These are phyloP conservation scores for Triplophysa bombifrons DNA, from an alignment of 2,797 vertebrate genomes.

Conservation along the genomic window DNA sequence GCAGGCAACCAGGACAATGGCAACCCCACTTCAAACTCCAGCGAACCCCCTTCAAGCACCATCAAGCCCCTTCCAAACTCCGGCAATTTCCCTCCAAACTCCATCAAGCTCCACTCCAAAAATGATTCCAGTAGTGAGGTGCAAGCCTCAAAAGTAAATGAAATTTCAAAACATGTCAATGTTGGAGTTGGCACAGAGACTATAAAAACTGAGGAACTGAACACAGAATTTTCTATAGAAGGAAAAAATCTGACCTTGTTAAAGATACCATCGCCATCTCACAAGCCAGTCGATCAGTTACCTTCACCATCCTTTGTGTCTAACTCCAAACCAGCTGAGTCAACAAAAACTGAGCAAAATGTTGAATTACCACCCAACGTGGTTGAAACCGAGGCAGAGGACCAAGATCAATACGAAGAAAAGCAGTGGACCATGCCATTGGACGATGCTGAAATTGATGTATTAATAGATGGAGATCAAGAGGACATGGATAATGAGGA, in stretches of 20 bases:
- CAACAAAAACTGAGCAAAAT: slow-evolving; percentile 5
- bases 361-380: not conserved
- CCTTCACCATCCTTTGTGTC: slow-evolving; percentile 60
- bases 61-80: no score
- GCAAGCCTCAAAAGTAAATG: slow-evolving; percentile 21
- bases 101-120: slow-evolving; percentile 21
- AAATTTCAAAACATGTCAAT: slow-evolving; percentile 32
- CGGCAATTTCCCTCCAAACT: not conserved
- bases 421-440: slow-evolving; percentile 77
- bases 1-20: not conserved
- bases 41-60: no score
- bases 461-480: slow-evolving; percentile 58
- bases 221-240: slow-evolving; percentile 38
- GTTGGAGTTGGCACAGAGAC: slow-evolving; percentile 68
- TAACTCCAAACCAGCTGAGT: not conserved
- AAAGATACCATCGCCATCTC: slow-evolving; percentile 30
- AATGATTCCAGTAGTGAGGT: slow-evolving; percentile 41
- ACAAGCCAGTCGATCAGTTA: slow-evolving; percentile 57
- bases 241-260: slow-evolving; percentile 19
- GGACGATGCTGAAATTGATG: slow-evolving; percentile 72
- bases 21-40: not conserved
- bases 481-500: slow-evolving; percentile 44
- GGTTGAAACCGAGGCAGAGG: slow-evolving; percentile 36
- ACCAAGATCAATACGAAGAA: slow-evolving; percentile 48
- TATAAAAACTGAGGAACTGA: slow-evolving; percentile 68